These are phyloP conservation scores for Labeo calbasu DNA, from an alignment of 2,797 vertebrate species.

Conservation along the genomic window DNA sequence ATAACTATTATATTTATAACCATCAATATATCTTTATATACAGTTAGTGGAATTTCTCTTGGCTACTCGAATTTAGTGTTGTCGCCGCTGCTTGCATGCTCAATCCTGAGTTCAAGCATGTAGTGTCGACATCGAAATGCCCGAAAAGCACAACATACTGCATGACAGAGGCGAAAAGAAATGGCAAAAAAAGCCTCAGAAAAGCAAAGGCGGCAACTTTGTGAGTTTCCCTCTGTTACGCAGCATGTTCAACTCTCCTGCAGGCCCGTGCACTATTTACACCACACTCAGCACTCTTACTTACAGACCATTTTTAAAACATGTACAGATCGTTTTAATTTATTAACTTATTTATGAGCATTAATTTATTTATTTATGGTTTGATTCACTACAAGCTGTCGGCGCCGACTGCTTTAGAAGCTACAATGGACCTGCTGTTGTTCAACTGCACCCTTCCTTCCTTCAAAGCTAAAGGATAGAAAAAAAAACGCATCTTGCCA, in stretches of 20 bases:
- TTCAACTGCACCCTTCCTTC: conserved; percentile 50
- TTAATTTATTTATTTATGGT: conserved; percentile 75
- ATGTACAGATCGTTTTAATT: conserved; percentile 77
- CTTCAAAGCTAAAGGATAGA: conserved; percentile 48
- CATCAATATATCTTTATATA: conserved; percentile 59
- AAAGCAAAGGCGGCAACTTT: conserved; percentile 13
- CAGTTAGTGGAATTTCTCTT: conserved; percentile 60
- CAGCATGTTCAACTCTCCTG: conserved; percentile 38
- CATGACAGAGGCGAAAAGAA: conserved; percentile 25
- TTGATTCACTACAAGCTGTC: conserved; percentile 53
- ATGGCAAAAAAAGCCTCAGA: background rate
- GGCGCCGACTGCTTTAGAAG: conserved; percentile 55
- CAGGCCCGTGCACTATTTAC: conserved; percentile 53
- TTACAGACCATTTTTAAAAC: conserved; percentile 55
- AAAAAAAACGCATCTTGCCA: conserved; percentile 65
- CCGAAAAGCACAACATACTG: conserved; percentile 48
- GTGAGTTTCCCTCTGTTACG: conserved; percentile 34
- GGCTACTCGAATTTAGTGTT: conserved; percentile 38
- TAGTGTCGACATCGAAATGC: conserved; percentile 54
- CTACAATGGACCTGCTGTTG: conserved; percentile 60
- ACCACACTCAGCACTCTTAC: conserved; percentile 52
- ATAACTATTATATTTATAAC: conserved; percentile 58
- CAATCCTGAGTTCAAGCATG: conserved; percentile 49
- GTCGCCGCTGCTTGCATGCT: conserved; percentile 54
- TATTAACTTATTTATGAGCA: conserved; percentile 71